These are phyloP conservation scores for Gisinianus flammeolus DNA, from an alignment of 2,888 invertebrate genomes.

Conservation along the genomic window DNA sequence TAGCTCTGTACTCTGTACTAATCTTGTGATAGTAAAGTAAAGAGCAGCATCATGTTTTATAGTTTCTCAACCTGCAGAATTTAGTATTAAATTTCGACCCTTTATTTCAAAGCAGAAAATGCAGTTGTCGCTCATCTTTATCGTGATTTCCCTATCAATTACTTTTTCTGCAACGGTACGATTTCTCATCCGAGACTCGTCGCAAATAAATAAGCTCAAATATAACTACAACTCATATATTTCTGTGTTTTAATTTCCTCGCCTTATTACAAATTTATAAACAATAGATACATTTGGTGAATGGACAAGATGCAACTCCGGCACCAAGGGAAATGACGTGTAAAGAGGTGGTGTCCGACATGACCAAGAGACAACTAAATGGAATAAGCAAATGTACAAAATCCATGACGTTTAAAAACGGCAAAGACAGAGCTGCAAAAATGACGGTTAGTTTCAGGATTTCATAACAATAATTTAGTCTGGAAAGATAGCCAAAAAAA, in stretches of 20 bases:
- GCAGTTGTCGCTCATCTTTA: no score
- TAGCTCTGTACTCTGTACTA: no score
- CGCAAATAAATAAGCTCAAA: not conserved
- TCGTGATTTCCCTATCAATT: no score
- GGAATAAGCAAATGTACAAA: slow-evolving; percentile 35
- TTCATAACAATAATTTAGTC: not conserved
- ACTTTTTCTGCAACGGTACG: no score
- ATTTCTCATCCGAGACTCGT: not conserved
- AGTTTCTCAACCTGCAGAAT: no score
- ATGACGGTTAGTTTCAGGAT: slow-evolving; percentile 32
- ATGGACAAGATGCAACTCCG: not conserved
- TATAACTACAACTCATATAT: no score
- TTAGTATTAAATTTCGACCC: no score
- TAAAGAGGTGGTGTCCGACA: slow-evolving; percentile 22
- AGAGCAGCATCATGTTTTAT: no score
- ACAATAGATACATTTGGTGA: not conserved
- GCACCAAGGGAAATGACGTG: not conserved
- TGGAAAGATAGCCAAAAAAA: not conserved
- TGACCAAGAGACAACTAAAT: slow-evolving; percentile 24
- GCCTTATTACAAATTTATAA: no score
- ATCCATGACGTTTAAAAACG: slow-evolving; percentile 29
- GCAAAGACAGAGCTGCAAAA: slow-evolving; percentile 31
- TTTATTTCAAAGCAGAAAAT: no score
- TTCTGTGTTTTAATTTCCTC: slow-evolving; percentile 3
- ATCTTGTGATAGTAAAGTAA: no score